These are phyloP conservation scores for Apis dorsata DNA, from an alignment of 1,140 invertebrate species.

Conservation along the genomic window DNA sequence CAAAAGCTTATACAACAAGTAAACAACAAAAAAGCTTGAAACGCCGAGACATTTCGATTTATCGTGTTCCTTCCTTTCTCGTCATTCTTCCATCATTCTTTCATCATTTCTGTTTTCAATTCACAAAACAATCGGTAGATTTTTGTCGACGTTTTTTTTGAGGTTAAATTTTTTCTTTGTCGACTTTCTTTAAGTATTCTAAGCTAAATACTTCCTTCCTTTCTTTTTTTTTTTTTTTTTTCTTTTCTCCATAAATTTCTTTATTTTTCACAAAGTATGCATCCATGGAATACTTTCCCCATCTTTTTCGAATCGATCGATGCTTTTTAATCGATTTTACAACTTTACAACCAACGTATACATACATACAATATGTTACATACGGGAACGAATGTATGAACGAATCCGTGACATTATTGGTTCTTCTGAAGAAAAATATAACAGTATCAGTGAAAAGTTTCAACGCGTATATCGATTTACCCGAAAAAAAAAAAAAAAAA, in stretches of 20 bases:
- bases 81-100: background rate
- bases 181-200: no score
- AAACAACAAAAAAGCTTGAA: conserved; percentile 47
- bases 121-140: background rate
- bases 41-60: conserved; percentile 14
- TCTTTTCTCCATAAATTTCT: background rate
- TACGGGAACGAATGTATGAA: background rate
- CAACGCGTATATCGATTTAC: background rate
- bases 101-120: background rate
- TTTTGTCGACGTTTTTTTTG: no score
- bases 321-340: background rate
- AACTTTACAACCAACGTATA: background rate
- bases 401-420: background rate
- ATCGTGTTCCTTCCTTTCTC: background rate
- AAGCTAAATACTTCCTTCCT: no score
- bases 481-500: background rate
- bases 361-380: background rate
- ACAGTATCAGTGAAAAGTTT: background rate
- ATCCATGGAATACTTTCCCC: background rate
- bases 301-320: background rate
- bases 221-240: background rate
- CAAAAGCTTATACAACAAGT: conserved; percentile 47
- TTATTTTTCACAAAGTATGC: background rate
- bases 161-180: no score
- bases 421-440: background rate